Base-by-base conservation (phyloP, 2,797 vertebrate genomes). In the Nannoperca australis region DNA sequence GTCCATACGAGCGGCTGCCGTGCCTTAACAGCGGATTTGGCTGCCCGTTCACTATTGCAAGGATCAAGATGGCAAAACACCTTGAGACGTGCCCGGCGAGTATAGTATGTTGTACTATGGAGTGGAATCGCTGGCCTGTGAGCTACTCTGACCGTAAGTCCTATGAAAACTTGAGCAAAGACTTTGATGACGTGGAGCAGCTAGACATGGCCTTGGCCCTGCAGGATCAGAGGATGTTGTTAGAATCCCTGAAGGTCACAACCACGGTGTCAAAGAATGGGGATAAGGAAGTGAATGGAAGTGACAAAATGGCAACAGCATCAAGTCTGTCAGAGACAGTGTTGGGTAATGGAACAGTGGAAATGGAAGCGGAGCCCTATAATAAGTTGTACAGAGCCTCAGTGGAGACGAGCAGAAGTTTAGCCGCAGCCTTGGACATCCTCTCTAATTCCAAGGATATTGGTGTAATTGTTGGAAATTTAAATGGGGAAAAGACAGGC, bases 111-210 rank as follows among this genome's bases (percentile, higher is more conserved):
- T 99, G 98, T 84, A 99, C 98, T 20, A 99, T 99, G 98, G 98
- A 99, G 87, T 99, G 98, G 98, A 99, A 99, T 84, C 96, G 98
- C 89, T 99, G 98, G 98, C 98, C 98, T 0, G 97, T 99, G 73
- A 99, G 97, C 93, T 99, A 99, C 0, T 96, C 98, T 9, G 98
- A 99, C 85, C 95, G 96, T 79, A 98, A 99, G 92, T 99, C 98
- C 2, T 99, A 99, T 0, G 98, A 99, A 91, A 98, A 97, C 93
- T 91, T 99, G 81, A 99, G 97, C 91, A 97, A 96, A 95, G 98
- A 99, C 85, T 96, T 98, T 67, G 97, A 97, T 85, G 97, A 97
- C 88, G 98, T 99, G 81, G 98, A 99, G 83, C 98, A 99, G 87
- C 91, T 99, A 40, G 98, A 99, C 87, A 98, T 99, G 97, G 98